Base-by-base conservation (phyloP, 2,113 vertebrate species). In the Polypterus senegalus region DNA sequence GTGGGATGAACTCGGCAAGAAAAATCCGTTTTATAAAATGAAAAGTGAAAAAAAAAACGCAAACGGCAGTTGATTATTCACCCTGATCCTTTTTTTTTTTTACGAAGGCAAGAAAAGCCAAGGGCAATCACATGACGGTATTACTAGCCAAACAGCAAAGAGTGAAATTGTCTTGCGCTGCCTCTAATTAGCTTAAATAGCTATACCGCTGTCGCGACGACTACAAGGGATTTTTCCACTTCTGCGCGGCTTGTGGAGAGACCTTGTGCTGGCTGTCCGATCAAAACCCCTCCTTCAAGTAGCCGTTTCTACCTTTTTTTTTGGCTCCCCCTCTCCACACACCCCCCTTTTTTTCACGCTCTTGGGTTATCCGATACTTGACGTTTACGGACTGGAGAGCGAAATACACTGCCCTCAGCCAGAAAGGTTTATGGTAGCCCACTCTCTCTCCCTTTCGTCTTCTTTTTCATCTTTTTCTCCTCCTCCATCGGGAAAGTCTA, bases 41-140 rank as follows among this genome's bases (percentile, higher is more conserved):
- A 27, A 27, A 27, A 27, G 27, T 1, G 27, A 27, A 27, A 6
- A 11, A 62, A 57, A 54, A 47, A 59, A 70, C 54, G 58, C 55
- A 27, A 27, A 49, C 61, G 51, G 65, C 49, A 56, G 56, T 67
- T 49, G 66, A 66, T 69, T 70, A 63, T 55, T 49, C 57, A 49
- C 63, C 64, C 70, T 70, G 27, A 27, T 27, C 60, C 44, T 58
- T 61, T 57, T 61, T 46, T 54, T 62, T 49, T 59, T 61, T 61
- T 43, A 51, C 57, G 61, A 62, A 58, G 66, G 52, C 47, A 53
- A 62, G 56, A 64, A 64, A 7, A 10, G 58, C n/a, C 46, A 64
- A 70, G 63, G 60, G 60, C 57, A 60, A 61, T 74, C 70, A 74
- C 69, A 65, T 69, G 59, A 64, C 64, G 47, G 49, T 7, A 6